Conservation (phyloP, 2,797 vertebrate species). For the Amazona ochrocephala region DNA sequence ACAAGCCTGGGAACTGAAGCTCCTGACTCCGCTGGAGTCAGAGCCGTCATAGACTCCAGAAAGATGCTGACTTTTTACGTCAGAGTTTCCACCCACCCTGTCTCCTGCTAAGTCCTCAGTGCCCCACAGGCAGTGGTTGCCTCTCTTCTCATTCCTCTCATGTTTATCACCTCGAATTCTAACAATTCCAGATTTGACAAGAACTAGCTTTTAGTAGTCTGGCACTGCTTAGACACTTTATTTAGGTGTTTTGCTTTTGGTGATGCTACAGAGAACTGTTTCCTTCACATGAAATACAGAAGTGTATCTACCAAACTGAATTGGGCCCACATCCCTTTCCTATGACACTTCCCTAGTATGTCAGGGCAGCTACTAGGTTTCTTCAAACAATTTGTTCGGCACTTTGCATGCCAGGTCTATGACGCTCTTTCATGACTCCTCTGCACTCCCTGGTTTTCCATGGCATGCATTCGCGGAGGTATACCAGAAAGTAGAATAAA, state of each 20-base stretch:
- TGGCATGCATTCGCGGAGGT: not conserved
- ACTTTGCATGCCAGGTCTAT: not conserved
- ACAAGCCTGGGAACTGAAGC: not conserved
- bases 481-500: not conserved
- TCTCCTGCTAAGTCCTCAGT: not conserved
- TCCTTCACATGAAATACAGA: not conserved
- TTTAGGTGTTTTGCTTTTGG: not conserved
- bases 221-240: not conserved
- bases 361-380: not conserved
- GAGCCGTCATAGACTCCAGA: not conserved
- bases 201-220: not conserved
- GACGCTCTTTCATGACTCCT: rapidly evolving
- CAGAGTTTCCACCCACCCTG: not conserved
- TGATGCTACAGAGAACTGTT: not conserved
- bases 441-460: not conserved
- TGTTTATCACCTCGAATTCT: not conserved
- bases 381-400: not conserved
- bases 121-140: not conserved
- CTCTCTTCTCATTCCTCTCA: not conserved
- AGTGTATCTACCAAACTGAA: not conserved
- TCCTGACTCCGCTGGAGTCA: not conserved
- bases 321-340: not conserved
- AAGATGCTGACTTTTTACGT: not conserved
- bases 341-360: not conserved
- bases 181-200: not conserved